These are phyloP conservation scores for Flexamia atlantica DNA, from an alignment of 2,888 invertebrate genomes.

Conservation along the genomic window DNA sequence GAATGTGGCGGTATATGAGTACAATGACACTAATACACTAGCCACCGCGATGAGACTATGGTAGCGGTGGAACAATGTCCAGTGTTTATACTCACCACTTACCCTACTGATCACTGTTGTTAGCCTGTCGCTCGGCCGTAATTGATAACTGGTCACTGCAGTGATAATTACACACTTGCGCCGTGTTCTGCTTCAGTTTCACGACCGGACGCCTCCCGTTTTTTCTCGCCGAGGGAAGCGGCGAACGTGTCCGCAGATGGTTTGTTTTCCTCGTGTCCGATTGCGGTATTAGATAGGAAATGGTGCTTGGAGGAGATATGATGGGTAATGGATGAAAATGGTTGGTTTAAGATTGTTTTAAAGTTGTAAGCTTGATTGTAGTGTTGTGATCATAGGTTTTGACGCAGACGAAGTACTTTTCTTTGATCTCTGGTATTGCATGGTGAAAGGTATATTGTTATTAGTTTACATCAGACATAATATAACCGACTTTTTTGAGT, in stretches of 20 bases:
- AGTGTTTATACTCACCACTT: conserved; percentile 53
- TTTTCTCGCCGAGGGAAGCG: conserved; percentile 9
- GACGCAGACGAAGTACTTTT: too few relatives aligned
- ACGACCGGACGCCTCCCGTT: conserved; percentile 36
- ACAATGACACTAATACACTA: conserved; percentile 49
- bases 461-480: too few relatives aligned
- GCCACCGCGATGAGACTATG: conserved; percentile 38
- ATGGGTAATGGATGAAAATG: too few relatives aligned
- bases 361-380: too few relatives aligned
- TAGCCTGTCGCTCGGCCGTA: conserved; percentile 53
- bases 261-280: neutral
- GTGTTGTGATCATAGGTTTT: too few relatives aligned
- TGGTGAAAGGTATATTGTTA: too few relatives aligned
- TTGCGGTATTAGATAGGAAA: too few relatives aligned
- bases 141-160: conserved; percentile 56
- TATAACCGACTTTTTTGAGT: too few relatives aligned
- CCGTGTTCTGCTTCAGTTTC: conserved; percentile 47
- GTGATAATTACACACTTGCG: conserved; percentile 43
- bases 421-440: too few relatives aligned
- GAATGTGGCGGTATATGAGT: conserved; percentile 50
- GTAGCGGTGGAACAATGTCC: conserved; percentile 50
- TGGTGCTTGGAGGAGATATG: too few relatives aligned
- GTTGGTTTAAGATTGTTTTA: too few relatives aligned
- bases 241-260: conserved; percentile 18
- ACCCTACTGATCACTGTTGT: conserved; percentile 52